Evolutionary conservation across 1,140 invertebrate species (phyloP).

Genomic region (Drosophila persimilis): DNA sequence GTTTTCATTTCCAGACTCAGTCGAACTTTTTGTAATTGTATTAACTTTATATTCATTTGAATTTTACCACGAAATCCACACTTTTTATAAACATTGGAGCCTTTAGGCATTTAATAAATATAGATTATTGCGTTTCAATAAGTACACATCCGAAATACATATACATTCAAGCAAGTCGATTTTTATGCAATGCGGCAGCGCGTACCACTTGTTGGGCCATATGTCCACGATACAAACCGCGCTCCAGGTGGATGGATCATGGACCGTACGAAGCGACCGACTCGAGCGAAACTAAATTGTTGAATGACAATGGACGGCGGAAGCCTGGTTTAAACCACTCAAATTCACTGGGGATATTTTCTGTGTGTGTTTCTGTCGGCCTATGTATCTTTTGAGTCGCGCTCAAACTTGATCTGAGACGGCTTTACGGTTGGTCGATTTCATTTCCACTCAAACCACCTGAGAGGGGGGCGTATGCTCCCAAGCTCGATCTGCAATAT

Average conservation of each 20-base stretch:
- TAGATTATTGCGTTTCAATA: background rate
- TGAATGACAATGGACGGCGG: slow-evolving; percentile 56
- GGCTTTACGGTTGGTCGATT: slow-evolving; percentile 74
- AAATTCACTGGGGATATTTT: slow-evolving; percentile 21
- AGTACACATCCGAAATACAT: slow-evolving; percentile 1
- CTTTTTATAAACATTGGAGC: too few relatives aligned
- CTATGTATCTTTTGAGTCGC: slow-evolving; percentile 42
- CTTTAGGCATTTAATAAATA: too few relatives aligned
- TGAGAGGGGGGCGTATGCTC: slow-evolving; percentile 15
- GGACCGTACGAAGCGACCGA: slow-evolving; percentile 70
- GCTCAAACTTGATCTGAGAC: slow-evolving; percentile 58
- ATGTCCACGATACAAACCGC: slow-evolving; percentile 17
- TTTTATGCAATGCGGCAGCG: slow-evolving; percentile 1
- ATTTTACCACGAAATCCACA: too few relatives aligned
- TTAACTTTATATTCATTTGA: too few relatives aligned
- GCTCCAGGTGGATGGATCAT: slow-evolving; percentile 57
- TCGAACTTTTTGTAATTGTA: too few relatives aligned
- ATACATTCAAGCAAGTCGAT: background rate
- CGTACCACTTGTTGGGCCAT: slow-evolving; percentile 48
- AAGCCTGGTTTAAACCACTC: slow-evolving; percentile 52
- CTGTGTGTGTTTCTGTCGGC: slow-evolving; percentile 12
- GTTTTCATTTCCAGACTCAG: too few relatives aligned
- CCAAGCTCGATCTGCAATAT: slow-evolving; percentile 16
- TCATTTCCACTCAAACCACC: slow-evolving; percentile 55
- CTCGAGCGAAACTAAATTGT: slow-evolving; percentile 75